Base-by-base conservation (phyloP, 2,113 vertebrate species). In the Rutilus rutilus region DNA sequence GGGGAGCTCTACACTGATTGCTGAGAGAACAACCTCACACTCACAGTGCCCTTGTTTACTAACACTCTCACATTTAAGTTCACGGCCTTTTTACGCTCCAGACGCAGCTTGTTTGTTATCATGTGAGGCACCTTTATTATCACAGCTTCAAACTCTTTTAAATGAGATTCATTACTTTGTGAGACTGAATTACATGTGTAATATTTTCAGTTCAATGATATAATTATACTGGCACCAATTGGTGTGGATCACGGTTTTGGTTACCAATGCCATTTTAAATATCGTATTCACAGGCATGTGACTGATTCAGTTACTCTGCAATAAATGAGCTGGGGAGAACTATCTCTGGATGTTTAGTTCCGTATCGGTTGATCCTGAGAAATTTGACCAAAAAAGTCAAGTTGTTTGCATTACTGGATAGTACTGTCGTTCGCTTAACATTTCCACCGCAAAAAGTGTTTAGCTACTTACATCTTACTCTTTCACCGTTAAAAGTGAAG, bases 11-110 rank as follows among this genome's bases (percentile, higher is more conserved):
- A 21, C 81, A 54, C 47, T 73, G 59, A 81, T 81, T 45, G 59
- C 59, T 62, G 15, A 45, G 78, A 65, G 42, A 80, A 80, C 59
- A 80, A 62, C 62, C 59, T 45, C 75, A 19, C 75, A 52, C 78
- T 45, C 75, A 10, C 75, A 52, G 25, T 77, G 15, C 75, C 25
- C 25, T 17, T 27, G 59, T 67, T 82, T 67, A 82, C 42, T 4
- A 30, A 82, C 60, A 52, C 59, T 21, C 11, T 12, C 82, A 50
- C 14, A 45, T 42, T 33, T 50, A 54, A 33, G 47, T 74, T 74
- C 23, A 74, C 2, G 8, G 14, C 47, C 78, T 69, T 67, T 50
- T 33, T 52, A 67, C 6, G 4, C 19, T 82, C 25, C n/a, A 64
- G 25, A 25, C 5, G 17, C 39, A 30, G n/a, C 47, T 47, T 74